phyloP scores from a whole-genome alignment of 2,797 vertebrate species.

The Apogon talboti region DNA sequence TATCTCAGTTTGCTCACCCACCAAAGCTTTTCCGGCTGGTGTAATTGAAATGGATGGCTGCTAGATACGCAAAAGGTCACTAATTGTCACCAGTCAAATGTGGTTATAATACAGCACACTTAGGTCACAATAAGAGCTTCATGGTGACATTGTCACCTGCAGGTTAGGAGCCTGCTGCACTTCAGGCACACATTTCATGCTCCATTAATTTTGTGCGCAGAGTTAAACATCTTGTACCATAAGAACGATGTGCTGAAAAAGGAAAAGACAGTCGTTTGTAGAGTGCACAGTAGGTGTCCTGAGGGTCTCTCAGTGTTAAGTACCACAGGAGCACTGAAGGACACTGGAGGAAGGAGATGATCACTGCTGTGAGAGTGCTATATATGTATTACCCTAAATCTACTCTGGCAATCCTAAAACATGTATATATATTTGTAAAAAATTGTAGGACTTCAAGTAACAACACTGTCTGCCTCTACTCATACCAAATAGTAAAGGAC shows the following conservation, averaged over 20 bases:
- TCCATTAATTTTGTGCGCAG: conserved; percentile 74
- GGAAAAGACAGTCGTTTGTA: conserved; percentile 68
- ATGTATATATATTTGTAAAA: not conserved
- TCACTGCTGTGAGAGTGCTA: conserved; percentile 19
- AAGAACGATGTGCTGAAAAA: conserved; percentile 35
- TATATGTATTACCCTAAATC: not conserved
- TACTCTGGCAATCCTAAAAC: not conserved
- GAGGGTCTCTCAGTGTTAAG: conserved; percentile 50
- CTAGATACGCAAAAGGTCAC: conserved; percentile 83
- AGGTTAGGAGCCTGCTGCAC: conserved; percentile 75
- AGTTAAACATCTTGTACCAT: conserved; percentile 75
- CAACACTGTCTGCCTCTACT: not conserved
- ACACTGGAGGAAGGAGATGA: conserved; percentile 33
- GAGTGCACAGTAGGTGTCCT: conserved; percentile 49
- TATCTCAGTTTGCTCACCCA: conserved; percentile 33
- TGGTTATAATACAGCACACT: conserved; percentile 76
- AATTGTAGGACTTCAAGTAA: not conserved
- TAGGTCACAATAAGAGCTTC: conserved; percentile 71
- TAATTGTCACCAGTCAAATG: conserved; percentile 84
- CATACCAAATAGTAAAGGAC: not conserved
- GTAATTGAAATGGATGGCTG: conserved; percentile 81
- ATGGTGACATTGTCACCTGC: conserved; percentile 72
- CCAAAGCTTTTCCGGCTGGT: conserved; percentile 34
- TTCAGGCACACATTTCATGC: conserved; percentile 75
- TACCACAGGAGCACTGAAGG: conserved; percentile 17